phyloP scores from a whole-genome alignment of 2,113 vertebrate species.

The Hypomesus transpacificus region DNA sequence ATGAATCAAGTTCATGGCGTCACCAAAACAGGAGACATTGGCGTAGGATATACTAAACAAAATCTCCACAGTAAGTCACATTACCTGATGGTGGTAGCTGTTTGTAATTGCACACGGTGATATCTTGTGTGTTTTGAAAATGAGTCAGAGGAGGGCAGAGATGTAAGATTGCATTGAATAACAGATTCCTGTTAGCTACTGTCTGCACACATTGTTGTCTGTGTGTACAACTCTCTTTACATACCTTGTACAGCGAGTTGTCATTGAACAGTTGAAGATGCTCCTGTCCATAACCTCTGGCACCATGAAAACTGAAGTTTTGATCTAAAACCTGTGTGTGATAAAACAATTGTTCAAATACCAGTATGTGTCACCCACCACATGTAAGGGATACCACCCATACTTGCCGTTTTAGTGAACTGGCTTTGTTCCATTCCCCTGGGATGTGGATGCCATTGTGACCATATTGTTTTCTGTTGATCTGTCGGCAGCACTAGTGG shows the following conservation, averaged over 20 bases:
- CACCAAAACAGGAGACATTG: no score
- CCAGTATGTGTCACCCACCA: no score
- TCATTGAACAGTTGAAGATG: background rate
- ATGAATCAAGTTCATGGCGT: background rate
- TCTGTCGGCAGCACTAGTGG: accelerated
- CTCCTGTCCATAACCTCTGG: background rate
- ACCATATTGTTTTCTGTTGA: background rate
- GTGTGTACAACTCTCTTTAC: no score
- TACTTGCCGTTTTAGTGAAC: background rate
- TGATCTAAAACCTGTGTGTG: conserved; percentile 9
- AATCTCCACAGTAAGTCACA: background rate
- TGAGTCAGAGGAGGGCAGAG: background rate
- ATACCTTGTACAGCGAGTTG: background rate
- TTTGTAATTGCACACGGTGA: background rate
- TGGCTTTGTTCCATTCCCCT: background rate
- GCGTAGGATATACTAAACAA: background rate
- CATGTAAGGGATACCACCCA: no score
- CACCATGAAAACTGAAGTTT: background rate
- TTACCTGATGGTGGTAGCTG: conserved; percentile 21
- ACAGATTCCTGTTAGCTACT: background rate
- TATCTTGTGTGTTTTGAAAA: background rate
- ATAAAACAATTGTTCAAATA: background rate
- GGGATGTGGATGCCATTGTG: background rate
- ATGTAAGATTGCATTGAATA: background rate
- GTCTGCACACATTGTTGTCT: conserved; percentile 17